These are phyloP conservation scores for Strigamia maritima DNA, from an alignment of 2,888 invertebrate species.

Conservation along the genomic window DNA sequence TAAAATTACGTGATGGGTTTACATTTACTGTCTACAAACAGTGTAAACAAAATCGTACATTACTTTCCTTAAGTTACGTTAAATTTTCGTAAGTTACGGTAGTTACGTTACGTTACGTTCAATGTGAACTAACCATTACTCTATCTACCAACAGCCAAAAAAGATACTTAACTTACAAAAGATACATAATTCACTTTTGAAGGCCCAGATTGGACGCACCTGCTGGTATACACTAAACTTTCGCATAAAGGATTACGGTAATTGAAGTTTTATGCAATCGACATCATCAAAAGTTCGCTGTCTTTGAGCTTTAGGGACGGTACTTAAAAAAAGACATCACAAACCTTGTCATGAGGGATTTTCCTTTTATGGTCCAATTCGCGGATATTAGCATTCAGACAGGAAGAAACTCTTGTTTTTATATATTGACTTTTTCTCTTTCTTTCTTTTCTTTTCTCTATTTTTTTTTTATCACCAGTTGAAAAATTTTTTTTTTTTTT, in stretches of 20 bases:
- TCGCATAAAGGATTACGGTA: neutral
- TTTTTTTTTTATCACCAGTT: constrained; percentile 7
- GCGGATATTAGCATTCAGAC: constrained; percentile 4
- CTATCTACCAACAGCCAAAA: no score
- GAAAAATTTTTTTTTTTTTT: neutral
- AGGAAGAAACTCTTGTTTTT: neutral
- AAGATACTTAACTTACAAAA: no score
- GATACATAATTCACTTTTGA: no score
- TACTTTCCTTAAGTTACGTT: no score
- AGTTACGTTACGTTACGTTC: no score
- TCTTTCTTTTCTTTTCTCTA: neutral
- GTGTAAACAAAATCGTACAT: no score
- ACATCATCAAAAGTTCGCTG: constrained; percentile 19
- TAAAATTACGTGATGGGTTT: no score
- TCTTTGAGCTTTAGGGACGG: neutral
- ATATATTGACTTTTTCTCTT: neutral
- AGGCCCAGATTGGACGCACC: no score
- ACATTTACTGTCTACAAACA: no score
- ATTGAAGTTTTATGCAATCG: neutral
- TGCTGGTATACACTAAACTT: no score
- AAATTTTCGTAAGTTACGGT: no score
- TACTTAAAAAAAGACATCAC: constrained; percentile 8
- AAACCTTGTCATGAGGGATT: constrained; percentile 1
- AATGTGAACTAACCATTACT: no score
- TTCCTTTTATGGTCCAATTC: constrained; percentile 19